Percentiles rank a stretch among this genome's conserved stretches.
phyloP scores from a whole-genome alignment of 2,888 invertebrate genomes.

The Ceramica pisi region DNA sequence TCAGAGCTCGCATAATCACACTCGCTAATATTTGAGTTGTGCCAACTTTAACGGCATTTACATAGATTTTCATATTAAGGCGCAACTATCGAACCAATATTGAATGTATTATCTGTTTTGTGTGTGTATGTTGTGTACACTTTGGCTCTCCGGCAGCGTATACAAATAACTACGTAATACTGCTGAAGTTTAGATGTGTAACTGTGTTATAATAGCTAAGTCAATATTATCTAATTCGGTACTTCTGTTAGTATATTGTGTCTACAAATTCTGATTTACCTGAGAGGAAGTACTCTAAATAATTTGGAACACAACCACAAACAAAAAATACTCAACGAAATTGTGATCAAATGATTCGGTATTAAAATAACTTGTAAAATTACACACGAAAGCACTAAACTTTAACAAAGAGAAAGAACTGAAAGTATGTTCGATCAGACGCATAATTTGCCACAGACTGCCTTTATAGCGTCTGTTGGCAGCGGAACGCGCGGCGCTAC shows the following conservation, averaged over 20 bases:
- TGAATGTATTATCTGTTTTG: constrained; percentile 38
- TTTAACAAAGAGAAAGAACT: too few species aligned
- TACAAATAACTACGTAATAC: constrained; percentile 10
- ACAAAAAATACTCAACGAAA: background rate
- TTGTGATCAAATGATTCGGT: background rate
- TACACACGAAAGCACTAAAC: too few species aligned
- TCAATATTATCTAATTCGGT: background rate
- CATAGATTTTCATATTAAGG: constrained; percentile 65
- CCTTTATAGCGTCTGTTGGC: too few species aligned
- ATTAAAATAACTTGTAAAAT: too few species aligned
- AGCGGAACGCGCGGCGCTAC: too few species aligned
- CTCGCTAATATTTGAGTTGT: constrained; percentile 64
- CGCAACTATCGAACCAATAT: constrained; percentile 50
- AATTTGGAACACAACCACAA: background rate
- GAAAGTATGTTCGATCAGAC: too few species aligned
- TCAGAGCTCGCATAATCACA: constrained; percentile 38
- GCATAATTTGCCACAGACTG: too few species aligned
- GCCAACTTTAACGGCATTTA: constrained; percentile 62
- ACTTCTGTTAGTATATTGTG: background rate
- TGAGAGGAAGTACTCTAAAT: background rate
- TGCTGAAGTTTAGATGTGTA: background rate
- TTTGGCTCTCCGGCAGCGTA: constrained; percentile 1
- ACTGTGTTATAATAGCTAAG: constrained; percentile 6
- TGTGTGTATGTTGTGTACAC: constrained; percentile 4
- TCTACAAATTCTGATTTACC: background rate